Evolutionary conservation across 2,797 vertebrate species (phyloP).

Genomic region (Intellagama lesueurii): DNA sequence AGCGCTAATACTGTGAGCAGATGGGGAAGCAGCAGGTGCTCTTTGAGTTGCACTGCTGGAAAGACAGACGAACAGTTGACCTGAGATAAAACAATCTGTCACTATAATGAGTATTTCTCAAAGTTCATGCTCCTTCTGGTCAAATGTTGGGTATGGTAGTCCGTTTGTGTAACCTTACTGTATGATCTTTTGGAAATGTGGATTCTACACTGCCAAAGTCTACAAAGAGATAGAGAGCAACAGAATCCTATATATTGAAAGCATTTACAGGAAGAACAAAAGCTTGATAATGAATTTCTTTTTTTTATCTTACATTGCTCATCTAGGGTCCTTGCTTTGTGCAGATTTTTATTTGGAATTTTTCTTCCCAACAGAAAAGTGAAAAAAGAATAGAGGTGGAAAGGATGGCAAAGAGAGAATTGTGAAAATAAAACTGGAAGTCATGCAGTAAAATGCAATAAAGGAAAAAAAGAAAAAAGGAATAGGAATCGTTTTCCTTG

Average conservation of each 20-base stretch:
- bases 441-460: not conserved
- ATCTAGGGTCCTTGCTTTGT: not conserved
- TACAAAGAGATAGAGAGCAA: not conserved
- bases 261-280: not conserved
- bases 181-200: not conserved
- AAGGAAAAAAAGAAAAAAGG: not conserved
- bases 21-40: conserved; percentile 92
- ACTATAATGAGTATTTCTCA: not conserved
- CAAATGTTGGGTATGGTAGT: not conserved
- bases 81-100: conserved; percentile 13
- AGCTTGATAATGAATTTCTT: not conserved
- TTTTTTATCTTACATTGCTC: not conserved
- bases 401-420: not conserved
- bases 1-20: conserved; percentile 96
- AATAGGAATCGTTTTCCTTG: not conserved
- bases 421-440: not conserved
- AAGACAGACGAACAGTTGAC: conserved; percentile 54
- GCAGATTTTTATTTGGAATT: not conserved
- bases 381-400: not conserved
- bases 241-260: not conserved
- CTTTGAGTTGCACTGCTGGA: conserved; percentile 82
- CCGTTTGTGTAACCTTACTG: not conserved
- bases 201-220: not conserved
- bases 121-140: not conserved
- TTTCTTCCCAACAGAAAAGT: not conserved